Evolutionary conservation across 2,113 vertebrate genomes (phyloP).

Genomic region (Mirza zaza): DNA sequence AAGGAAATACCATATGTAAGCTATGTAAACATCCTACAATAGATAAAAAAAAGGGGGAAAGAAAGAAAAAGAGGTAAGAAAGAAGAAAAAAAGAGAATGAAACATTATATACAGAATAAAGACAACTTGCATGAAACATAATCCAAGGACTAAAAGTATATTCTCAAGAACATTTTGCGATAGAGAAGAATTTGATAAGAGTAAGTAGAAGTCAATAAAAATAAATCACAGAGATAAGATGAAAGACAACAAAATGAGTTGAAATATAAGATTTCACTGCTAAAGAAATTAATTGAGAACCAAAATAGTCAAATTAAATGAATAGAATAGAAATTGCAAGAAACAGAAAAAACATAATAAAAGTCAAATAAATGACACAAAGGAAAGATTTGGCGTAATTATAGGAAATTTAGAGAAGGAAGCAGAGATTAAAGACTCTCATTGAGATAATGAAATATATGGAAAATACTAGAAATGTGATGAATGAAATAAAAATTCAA

Average conservation of each 20-base stretch:
- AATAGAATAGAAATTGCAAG: neutral
- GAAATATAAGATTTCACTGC: neutral
- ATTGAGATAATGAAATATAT: neutral
- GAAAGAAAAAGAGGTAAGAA: neutral
- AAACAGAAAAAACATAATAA: neutral
- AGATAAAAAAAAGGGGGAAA: neutral
- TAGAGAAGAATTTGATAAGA: neutral
- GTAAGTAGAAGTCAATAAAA: neutral
- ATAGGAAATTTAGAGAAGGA: neutral
- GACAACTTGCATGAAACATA: neutral
- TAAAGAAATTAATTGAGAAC: neutral
- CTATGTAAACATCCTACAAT: neutral
- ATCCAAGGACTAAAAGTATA: neutral
- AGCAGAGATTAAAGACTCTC: neutral
- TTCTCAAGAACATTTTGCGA: neutral
- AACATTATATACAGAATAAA: neutral
- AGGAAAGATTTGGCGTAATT: neutral
- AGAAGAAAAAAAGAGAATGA: neutral
- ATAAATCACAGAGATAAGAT: neutral
- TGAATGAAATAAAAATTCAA: neutral
- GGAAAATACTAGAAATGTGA: conserved; percentile 12
- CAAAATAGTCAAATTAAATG: neutral
- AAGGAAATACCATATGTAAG: neutral
- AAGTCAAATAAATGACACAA: neutral
- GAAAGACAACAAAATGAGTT: neutral